A percentile compares a stretch with the other conserved stretches of the same genome.
Conservation (phyloP, 92 coral and sea anemone genomes). For the Porites lobata region DNA sequence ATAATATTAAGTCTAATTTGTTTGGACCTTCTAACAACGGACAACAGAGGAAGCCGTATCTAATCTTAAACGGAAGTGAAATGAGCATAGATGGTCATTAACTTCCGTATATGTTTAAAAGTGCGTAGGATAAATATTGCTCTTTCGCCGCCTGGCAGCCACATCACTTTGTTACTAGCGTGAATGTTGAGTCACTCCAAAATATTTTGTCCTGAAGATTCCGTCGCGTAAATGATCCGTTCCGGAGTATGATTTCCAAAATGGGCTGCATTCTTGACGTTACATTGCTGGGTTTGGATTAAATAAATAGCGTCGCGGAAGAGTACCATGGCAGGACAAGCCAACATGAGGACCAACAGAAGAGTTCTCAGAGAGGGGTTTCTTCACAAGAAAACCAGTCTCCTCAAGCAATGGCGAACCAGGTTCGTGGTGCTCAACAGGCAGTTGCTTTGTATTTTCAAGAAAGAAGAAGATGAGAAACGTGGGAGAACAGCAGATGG, state of each 20-base stretch:
- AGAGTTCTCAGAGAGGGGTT: slow-evolving; percentile 85
- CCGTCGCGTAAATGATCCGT: slow-evolving; percentile 17
- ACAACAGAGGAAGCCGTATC: slow-evolving; percentile 15
- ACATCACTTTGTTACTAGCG: not conserved
- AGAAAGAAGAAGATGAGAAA: slow-evolving; percentile 89
- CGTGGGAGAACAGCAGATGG: slow-evolving; percentile 88
- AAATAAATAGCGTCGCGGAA: slow-evolving; percentile 20
- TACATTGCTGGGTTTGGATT: slow-evolving; percentile 1
- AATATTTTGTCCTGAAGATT: not conserved
- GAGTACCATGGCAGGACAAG: slow-evolving; percentile 48
- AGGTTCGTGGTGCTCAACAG: slow-evolving; percentile 84
- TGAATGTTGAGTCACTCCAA: not conserved
- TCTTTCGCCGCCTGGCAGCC: too few species aligned
- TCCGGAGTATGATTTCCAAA: slow-evolving; percentile 27
- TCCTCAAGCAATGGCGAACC: slow-evolving; percentile 94
- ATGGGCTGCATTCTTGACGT: slow-evolving; percentile 49
- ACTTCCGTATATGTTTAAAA: slow-evolving; percentile 1
- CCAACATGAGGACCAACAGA: slow-evolving; percentile 48
- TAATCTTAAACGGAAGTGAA: slow-evolving; percentile 17
- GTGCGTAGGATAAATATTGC: slow-evolving; percentile 12
- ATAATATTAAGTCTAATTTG: not conserved
- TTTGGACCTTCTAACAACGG: slow-evolving; percentile 3
- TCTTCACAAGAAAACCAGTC: slow-evolving; percentile 83
- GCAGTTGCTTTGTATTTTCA: slow-evolving; percentile 92
- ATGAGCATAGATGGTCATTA: slow-evolving; percentile 1